phyloP scores from a whole-genome alignment of 2,888 invertebrate genomes.

The Sepioteuthis lessoniana region DNA sequence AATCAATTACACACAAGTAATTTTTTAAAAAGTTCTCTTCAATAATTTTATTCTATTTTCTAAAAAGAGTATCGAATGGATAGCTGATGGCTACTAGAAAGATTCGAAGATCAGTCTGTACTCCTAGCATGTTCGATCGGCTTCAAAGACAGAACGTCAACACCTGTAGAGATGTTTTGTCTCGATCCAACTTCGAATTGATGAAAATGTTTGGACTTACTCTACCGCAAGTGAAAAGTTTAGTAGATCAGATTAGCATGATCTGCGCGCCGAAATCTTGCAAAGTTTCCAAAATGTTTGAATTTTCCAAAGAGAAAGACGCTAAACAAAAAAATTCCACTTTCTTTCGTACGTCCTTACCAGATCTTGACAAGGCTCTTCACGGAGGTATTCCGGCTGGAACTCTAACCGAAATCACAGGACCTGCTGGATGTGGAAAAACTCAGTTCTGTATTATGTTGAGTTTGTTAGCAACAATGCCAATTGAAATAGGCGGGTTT shows the following conservation, averaged over 20 bases:
- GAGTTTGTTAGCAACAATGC: conserved; percentile 60
- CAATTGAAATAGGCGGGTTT: conserved; percentile 54
- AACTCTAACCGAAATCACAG: conserved; percentile 67
- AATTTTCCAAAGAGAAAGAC: conserved; percentile 48
- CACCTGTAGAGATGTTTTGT: conserved; percentile 54
- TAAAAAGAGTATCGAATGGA: not conserved
- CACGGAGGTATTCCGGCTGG: conserved; percentile 64
- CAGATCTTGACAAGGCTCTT: conserved; percentile 61
- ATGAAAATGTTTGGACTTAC: conserved; percentile 56
- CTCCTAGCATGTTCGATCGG: not conserved
- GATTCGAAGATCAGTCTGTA: not conserved
- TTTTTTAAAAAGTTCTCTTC: not conserved
- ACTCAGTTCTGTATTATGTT: conserved; percentile 70
- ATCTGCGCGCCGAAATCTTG: conserved; percentile 54
- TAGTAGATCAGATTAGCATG: conserved; percentile 54
- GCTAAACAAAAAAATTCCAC: conserved; percentile 14
- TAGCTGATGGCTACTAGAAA: conserved; percentile 37
- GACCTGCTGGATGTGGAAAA: conserved; percentile 71
- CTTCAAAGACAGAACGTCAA: conserved; percentile 34
- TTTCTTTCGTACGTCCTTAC: conserved; percentile 58
- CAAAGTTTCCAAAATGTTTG: conserved; percentile 55
- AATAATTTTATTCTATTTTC: not conserved
- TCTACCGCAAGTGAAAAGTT: conserved; percentile 53
- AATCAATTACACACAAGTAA: not conserved
- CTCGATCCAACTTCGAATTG: conserved; percentile 56